phyloP scores from a whole-genome alignment of 1,140 invertebrate genomes.

The Bombus haemorrhoidalis region DNA sequence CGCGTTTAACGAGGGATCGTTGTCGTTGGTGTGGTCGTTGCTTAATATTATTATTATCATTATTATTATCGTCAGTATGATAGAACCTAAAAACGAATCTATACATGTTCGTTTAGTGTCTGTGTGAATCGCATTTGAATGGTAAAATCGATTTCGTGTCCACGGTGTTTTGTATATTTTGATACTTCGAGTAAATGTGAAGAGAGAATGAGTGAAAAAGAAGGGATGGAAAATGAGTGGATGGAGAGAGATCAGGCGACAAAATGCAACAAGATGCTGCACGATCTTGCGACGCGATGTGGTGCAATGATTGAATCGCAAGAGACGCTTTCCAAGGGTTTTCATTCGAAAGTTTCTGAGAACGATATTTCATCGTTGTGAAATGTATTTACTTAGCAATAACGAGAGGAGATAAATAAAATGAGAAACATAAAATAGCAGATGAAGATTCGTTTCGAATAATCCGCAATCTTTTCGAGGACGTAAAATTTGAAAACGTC shows the following conservation, averaged over 20 bases:
- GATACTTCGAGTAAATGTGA: not conserved
- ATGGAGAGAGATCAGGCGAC: constrained; percentile 48
- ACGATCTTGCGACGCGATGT: constrained; percentile 7
- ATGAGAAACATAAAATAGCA: no score
- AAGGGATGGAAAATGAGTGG: not conserved
- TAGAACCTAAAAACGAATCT: not conserved
- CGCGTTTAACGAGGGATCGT: not conserved
- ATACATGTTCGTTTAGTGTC: not conserved
- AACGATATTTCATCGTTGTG: no score
- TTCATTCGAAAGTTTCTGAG: no score
- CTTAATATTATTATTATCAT: not conserved
- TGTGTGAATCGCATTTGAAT: no score
- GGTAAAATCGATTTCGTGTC: constrained; percentile 13
- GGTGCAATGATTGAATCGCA: no score
- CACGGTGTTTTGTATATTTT: not conserved
- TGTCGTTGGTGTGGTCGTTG: not conserved
- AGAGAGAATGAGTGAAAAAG: not conserved
- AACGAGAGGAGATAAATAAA: no score
- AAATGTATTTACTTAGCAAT: no score
- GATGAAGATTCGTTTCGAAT: no score
- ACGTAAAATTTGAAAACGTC: not conserved
- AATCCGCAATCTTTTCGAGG: no score
- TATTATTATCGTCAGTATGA: not conserved
- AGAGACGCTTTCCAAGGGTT: constrained; percentile 5
- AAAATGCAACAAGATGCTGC: constrained; percentile 65